These are phyloP conservation scores for Nixonia krombeini DNA, from an alignment of 1,140 invertebrate genomes.

Conservation along the genomic window DNA sequence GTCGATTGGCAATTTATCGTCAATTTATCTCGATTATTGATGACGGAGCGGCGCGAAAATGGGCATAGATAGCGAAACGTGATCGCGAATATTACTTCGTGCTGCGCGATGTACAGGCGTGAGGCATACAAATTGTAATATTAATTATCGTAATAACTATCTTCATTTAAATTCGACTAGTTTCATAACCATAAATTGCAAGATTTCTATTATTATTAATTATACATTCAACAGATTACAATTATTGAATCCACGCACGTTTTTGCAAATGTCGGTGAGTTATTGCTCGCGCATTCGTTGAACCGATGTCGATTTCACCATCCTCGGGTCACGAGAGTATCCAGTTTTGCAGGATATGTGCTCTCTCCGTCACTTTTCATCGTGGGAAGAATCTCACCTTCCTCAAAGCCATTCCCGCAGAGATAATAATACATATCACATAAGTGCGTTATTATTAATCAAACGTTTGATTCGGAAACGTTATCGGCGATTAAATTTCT, in stretches of 20 bases:
- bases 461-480: too few species aligned
- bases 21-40: slow-evolving; percentile 53
- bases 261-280: background rate
- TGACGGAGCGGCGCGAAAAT: slow-evolving; percentile 43
- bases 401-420: too few species aligned
- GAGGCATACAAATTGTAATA: slow-evolving; percentile 36
- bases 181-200: background rate
- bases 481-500: too few species aligned
- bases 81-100: slow-evolving; percentile 45
- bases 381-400: too few species aligned
- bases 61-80: slow-evolving; percentile 44
- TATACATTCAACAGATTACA: background rate
- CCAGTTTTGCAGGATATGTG: too few species aligned
- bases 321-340: too few species aligned
- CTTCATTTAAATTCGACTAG: slow-evolving; percentile 15
- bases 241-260: background rate
- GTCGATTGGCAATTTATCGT: slow-evolving; percentile 51
- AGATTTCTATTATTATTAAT: background rate
- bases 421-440: too few species aligned
- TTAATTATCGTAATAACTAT: slow-evolving; percentile 21
- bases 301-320: too few species aligned
- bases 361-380: too few species aligned
- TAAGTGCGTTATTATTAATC: too few species aligned
- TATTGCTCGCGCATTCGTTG: too few species aligned
- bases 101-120: slow-evolving; percentile 30